Percentiles rank a stretch among this genome's conserved stretches.
Conservation (phyloP, 2,113 vertebrate genomes). For the Mastomys natalensis region DNA sequence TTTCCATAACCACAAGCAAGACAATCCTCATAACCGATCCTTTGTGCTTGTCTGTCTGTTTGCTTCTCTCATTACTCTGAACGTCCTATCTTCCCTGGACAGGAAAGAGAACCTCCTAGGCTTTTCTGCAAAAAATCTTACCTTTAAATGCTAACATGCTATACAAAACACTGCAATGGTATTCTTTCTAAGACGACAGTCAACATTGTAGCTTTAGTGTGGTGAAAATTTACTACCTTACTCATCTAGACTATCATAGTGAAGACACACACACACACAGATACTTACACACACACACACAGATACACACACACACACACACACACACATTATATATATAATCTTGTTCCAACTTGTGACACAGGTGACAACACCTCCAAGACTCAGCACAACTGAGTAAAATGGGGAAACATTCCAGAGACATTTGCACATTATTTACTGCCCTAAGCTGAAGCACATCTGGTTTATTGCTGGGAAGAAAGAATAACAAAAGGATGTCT, state of each 20-base stretch:
- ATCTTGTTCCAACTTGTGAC: neutral
- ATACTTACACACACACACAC: too few species aligned
- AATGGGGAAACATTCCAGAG: constrained; percentile 49
- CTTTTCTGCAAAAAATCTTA: constrained; percentile 41
- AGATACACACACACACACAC: too few species aligned
- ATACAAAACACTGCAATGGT: neutral
- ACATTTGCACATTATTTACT: constrained; percentile 55
- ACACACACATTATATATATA: neutral
- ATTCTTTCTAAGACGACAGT: neutral
- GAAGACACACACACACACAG: neutral
- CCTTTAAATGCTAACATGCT: constrained; percentile 15
- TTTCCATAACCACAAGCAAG: neutral
- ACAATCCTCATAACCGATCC: neutral
- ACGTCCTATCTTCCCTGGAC: neutral
- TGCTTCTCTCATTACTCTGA: neutral
- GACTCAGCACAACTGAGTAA: constrained; percentile 8
- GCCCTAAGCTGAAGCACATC: constrained; percentile 56
- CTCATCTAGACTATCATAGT: neutral
- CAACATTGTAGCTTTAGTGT: neutral
- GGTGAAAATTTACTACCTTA: constrained; percentile 24
- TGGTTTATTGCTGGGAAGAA: constrained; percentile 64
- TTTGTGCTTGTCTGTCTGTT: neutral
- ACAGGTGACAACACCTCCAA: neutral
- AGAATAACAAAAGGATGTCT: constrained; percentile 70
- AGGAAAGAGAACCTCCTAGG: neutral